A percentile compares a stretch with the other conserved stretches of the same genome.
phyloP scores from a whole-genome alignment of 2,888 invertebrate species.

The Halictus quadricinctus region DNA sequence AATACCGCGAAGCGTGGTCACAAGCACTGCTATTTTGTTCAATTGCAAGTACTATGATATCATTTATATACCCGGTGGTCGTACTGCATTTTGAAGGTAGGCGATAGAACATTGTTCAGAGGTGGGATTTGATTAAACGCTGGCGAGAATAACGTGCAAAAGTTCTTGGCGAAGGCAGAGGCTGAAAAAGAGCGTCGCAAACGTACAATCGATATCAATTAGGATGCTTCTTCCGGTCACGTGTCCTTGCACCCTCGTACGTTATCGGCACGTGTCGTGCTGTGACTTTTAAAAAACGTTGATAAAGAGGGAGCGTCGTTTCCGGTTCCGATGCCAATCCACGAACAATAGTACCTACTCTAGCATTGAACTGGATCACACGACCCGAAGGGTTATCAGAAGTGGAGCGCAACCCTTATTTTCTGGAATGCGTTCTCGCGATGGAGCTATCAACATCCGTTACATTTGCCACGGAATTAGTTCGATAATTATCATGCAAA shows the following conservation, averaged over 20 bases:
- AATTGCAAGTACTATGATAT: background rate
- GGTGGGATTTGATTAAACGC: background rate
- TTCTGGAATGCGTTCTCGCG: background rate
- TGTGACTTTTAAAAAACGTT: conserved; percentile 68
- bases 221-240: conserved; percentile 82
- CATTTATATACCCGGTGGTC: background rate
- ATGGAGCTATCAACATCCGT: background rate
- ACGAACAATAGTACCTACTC: conserved; percentile 43
- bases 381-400: conserved; percentile 69
- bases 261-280: conserved; percentile 77
- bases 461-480: too few relatives aligned
- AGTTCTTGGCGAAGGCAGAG: background rate
- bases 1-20: too few relatives aligned
- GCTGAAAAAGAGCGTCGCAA: conserved; percentile 49
- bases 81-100: background rate
- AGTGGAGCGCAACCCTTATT: background rate
- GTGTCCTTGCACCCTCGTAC: conserved; percentile 76
- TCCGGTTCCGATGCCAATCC: conserved; percentile 63
- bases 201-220: conserved; percentile 81
- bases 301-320: conserved; percentile 63
- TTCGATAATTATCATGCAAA: background rate
- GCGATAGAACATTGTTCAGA: background rate
- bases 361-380: conserved; percentile 61
- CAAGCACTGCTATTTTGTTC: too few relatives aligned
- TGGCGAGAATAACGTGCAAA: background rate